phyloP scores from a whole-genome alignment of 2,113 vertebrate species.

The Balaeniceps rex region DNA sequence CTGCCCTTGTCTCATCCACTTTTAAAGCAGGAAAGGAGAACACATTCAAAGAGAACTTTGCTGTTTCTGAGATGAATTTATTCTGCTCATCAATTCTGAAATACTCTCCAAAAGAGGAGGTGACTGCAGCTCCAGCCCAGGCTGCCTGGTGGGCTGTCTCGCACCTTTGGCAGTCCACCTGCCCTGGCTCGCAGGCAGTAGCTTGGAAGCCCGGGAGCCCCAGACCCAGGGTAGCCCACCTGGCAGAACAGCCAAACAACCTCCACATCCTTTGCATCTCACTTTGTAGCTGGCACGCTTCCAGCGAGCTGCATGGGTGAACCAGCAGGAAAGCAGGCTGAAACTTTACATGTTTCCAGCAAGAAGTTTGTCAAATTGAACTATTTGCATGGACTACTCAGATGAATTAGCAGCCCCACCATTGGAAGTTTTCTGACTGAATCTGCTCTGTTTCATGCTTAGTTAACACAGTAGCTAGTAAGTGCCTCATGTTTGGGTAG shows the following conservation, averaged over 20 bases:
- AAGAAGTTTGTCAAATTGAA: neutral
- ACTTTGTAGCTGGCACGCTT: neutral
- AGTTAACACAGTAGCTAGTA: neutral
- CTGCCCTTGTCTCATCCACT: neutral
- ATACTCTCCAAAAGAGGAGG: neutral
- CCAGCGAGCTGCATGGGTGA: neutral
- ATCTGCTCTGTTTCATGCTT: neutral
- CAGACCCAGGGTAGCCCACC: neutral
- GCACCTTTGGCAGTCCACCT: neutral
- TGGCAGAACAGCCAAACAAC: neutral
- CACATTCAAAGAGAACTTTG: neutral
- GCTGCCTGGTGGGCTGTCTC: neutral
- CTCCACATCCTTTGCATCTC: neutral
- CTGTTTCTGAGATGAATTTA: neutral
- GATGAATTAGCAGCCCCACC: neutral
- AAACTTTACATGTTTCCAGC: neutral
- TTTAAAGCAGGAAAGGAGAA: neutral
- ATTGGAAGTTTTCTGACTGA: neutral
- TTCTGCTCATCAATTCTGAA: constrained; percentile 5
- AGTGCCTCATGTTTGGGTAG: neutral
- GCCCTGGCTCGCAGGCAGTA: neutral
- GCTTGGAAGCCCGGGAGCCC: neutral
- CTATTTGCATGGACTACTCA: neutral
- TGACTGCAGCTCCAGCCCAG: neutral
- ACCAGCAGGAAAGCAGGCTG: constrained; percentile 4